Percentiles rank a stretch among this genome's conserved stretches.
Conservation (phyloP, 2,797 vertebrate genomes). For the Siniperca undulata region DNA sequence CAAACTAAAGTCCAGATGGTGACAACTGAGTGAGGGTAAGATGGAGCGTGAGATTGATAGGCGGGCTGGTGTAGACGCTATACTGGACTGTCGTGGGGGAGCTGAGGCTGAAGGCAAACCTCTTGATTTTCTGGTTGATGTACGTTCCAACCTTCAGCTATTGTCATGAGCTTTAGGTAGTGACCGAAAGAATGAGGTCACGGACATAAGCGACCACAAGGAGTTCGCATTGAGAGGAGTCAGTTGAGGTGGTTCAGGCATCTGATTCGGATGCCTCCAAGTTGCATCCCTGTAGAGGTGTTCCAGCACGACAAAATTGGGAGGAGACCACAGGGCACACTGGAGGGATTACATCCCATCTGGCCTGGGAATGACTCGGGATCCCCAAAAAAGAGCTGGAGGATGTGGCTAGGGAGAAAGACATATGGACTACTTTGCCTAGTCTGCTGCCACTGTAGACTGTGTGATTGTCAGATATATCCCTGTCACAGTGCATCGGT, state of each 20-base stretch:
- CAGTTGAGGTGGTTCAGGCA: not conserved
- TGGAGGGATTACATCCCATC: conserved; percentile 26
- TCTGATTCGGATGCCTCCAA: not conserved
- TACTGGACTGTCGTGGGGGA: not conserved
- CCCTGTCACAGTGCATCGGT: not conserved
- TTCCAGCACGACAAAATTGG: conserved; percentile 9
- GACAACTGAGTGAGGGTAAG: not conserved
- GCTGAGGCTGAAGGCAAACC: conserved; percentile 1
- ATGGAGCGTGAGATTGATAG: not conserved
- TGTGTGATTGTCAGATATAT: too few relatives aligned
- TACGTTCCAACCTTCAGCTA: not conserved
- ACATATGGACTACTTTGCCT: not conserved
- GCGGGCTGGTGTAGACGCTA: not conserved
- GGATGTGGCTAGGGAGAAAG: not conserved
- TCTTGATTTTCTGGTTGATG: not conserved
- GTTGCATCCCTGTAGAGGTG: not conserved
- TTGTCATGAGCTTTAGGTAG: conserved; percentile 8
- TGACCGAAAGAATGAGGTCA: not conserved
- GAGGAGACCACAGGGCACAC: conserved; percentile 1
- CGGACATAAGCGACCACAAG: not conserved
- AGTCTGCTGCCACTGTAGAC: conserved; percentile 4
- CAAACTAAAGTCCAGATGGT: not conserved
- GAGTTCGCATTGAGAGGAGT: not conserved
- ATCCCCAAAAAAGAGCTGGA: conserved; percentile 3
- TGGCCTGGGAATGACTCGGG: not conserved